Percentiles rank a stretch among this genome's conserved stretches.
Conservation (phyloP, 2,888 invertebrate genomes). For the Liopterus haemorrhoidalis region DNA sequence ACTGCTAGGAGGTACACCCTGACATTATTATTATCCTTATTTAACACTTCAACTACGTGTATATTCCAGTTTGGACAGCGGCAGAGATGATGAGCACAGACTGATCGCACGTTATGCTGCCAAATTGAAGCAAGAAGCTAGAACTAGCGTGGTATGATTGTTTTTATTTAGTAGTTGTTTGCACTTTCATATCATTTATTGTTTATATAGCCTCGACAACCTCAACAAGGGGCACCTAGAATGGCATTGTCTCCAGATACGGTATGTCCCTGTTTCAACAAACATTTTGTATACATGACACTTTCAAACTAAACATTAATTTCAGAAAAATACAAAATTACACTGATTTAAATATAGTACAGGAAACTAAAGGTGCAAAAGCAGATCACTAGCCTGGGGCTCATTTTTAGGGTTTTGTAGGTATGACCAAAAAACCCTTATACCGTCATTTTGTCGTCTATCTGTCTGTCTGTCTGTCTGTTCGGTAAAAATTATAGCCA, state of each 20-base stretch:
- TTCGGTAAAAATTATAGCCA: no score
- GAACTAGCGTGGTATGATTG: conserved; percentile 57
- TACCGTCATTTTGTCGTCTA: no score
- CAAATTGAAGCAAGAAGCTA: conserved; percentile 84
- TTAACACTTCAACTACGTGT: background rate
- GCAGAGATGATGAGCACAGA: conserved; percentile 85
- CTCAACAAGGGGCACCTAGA: conserved; percentile 47
- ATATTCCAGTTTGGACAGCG: conserved; percentile 44
- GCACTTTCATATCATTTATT: conserved; percentile 43
- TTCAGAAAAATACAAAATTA: no score
- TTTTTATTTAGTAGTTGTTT: conserved; percentile 34
- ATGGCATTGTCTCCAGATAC: conserved; percentile 58
- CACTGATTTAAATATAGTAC: no score
- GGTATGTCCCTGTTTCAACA: no score
- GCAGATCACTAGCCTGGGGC: no score
- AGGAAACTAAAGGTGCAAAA: no score
- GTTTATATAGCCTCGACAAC: conserved; percentile 48
- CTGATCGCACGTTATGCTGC: conserved; percentile 96
- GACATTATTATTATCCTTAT: background rate
- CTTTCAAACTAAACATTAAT: no score
- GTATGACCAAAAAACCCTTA: no score
- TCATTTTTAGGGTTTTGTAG: no score
- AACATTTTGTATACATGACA: no score
- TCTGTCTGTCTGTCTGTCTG: no score
- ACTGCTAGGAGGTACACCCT: conserved; percentile 50